Evolutionary conservation across 2,797 vertebrate genomes (phyloP).

Genomic region (Neosilurus hyrtlii): DNA sequence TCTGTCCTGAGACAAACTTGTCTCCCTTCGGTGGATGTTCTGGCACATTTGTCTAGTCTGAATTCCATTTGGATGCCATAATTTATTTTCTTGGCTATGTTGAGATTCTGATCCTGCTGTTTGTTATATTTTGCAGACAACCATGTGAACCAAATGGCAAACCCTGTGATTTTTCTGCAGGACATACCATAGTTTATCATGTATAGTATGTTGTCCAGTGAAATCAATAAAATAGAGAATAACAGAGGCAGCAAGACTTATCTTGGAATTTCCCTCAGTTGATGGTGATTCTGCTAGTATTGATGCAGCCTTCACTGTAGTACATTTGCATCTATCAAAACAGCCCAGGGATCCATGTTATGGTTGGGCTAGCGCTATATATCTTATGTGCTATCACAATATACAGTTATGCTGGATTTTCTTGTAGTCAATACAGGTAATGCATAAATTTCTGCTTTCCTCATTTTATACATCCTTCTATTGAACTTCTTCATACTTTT

Average conservation of each 20-base stretch:
- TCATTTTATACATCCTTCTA: background rate
- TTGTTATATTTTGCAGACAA: background rate
- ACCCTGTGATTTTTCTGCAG: background rate
- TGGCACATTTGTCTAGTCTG: background rate
- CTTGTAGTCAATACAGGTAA: background rate
- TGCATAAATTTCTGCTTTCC: background rate
- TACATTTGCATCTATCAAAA: background rate
- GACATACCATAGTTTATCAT: background rate
- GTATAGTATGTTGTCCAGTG: background rate
- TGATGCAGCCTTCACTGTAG: background rate
- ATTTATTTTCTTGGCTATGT: background rate
- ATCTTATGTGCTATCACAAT: background rate
- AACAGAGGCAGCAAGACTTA: background rate
- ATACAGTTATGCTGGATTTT: background rate
- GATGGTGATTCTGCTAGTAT: background rate
- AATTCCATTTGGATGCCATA: background rate
- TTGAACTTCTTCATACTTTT: background rate
- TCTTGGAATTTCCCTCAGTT: background rate
- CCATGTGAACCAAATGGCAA: background rate
- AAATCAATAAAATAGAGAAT: background rate
- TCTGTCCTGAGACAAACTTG: background rate
- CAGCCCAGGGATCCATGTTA: background rate
- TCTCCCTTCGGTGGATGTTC: background rate
- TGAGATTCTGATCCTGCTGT: background rate
- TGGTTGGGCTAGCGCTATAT: background rate